Conservation (phyloP, 1,140 invertebrate species). For the Aphaenogaster floridana region DNA sequence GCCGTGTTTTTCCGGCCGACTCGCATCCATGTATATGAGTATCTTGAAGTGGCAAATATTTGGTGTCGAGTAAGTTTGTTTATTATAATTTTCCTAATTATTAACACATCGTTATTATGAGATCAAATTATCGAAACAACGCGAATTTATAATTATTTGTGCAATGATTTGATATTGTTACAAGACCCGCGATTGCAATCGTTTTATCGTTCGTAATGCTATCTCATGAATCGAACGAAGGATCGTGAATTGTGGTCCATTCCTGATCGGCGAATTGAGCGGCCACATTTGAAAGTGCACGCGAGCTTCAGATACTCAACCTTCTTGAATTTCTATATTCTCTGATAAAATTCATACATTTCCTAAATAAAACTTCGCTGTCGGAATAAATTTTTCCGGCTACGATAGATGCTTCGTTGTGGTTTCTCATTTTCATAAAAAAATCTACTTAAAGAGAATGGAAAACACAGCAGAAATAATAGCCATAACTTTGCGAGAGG, state of each 20-base stretch:
- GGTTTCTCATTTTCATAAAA: neutral
- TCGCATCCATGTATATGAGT: neutral
- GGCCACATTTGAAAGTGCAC: neutral
- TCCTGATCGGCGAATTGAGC: neutral
- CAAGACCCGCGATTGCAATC: neutral
- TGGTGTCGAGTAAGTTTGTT: neutral
- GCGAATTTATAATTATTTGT: conserved; percentile 1
- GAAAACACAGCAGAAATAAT: conserved; percentile 25
- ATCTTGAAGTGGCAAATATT: conserved; percentile 31
- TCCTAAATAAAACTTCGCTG: neutral
- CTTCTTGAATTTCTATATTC: neutral
- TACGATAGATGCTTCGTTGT: neutral
- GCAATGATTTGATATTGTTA: neutral
- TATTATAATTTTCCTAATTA: conserved; percentile 25
- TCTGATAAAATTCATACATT: conserved; percentile 8
- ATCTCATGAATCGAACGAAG: neutral
- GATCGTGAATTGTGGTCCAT: neutral
- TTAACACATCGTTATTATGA: neutral
- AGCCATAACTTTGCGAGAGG: conserved; percentile 24
- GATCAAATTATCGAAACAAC: neutral
- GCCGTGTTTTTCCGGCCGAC: neutral
- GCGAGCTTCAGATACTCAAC: neutral
- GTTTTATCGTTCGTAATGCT: neutral
- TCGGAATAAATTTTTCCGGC: conserved; percentile 7
- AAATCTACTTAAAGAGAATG: conserved; percentile 21